Base-by-base conservation (phyloP, 30 jellyfish, hydroid and myxozoan genomes). In the Clytia hemisphaerica region DNA sequence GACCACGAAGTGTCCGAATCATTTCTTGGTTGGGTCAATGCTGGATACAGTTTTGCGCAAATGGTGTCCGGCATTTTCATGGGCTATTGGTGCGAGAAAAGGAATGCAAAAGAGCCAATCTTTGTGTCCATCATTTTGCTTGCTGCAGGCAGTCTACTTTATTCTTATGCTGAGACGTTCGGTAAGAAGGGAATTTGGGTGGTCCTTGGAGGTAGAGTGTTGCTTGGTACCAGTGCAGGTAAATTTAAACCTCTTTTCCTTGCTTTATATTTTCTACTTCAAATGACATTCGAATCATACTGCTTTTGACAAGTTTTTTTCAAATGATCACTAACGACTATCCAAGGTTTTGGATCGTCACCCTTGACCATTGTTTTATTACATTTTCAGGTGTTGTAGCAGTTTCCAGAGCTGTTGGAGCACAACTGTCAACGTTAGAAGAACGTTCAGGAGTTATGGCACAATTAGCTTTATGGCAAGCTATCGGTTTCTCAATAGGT, bases 221-320 rank as follows among this genome's bases (percentile, higher is more conserved):
- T 80, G 57, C 60, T 80, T 27, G 94, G 94, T n/a, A 58, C 65
- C 42, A 61, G 88, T 37, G 42, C 88, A 34, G 94, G 94, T 80
- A 27, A 26, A 34, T 6, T 27, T 27, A 19, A 27, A 42, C 4
- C 40, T 27, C 73, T 25, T 6, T 27, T 3, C 31, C 2, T n/a
- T 4, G 16, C 3, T 62, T 35, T 48, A 9, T 9, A 2, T 19
- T 5, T 48, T 48, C 26, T 19, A 2, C 21, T 48, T 48, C 26
- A 9, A 19, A 9, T 48, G 53, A 42, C 18, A 12, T 48, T 12
- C 54, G 54, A 42, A 42, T 12, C 54, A 0, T 0, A 12, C 19
- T 16, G 54, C 54, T 42, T 12, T 42, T 0, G 54, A 59, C 59
- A 10, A 34, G 51, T 58, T 58, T 12, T 15, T 53, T 51, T 53